Base-by-base conservation (phyloP, 2,113 vertebrate species). In the Campylorhamphus procurvoides region DNA sequence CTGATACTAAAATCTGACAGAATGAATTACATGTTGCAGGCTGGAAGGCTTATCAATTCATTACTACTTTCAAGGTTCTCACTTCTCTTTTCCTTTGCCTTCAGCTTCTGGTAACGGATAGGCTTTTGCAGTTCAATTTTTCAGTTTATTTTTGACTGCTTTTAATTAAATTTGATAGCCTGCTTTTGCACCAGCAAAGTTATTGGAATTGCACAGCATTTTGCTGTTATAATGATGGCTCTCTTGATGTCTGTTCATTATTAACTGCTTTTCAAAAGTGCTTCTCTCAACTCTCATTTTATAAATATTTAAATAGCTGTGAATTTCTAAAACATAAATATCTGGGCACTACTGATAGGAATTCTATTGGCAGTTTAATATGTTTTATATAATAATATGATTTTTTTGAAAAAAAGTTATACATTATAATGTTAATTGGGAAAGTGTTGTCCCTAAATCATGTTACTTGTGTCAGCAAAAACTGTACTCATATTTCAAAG, bases 141-240 rank as follows among this genome's bases (percentile, higher is more conserved):
- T 98, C 96, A 96, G 96, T 98, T 98, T 98, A 97, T 98, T 98
- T 98, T 98, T 97, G 97, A 98, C 96, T 94, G 96, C 97, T 98
- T 98, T 98, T 98, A 98, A 98, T 98, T 98, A 98, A 98, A 98
- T 98, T 97, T 98, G 97, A 98, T 98, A 92, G 96, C 92, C 94
- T 97, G 90, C 95, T 97, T 97, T 97, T 97, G 95, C 96, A 97
- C 42, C 58, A 86, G 82, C 96, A 95, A 97, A 96, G 93, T 97
- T 97, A 97, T 75, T 98, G 96, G 96, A 97, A 96, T 97, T 97
- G 90, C 93, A 98, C 96, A 97, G 96, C 90, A 96, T 97, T 98
- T 98, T 97, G 82, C 96, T 97, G 69, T 97, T 97, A 97, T 97
- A 97, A 97, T 97, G 96, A 98, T 97, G 93, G 94, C 92, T 98